phyloP scores from a whole-genome alignment of 2,113 vertebrate genomes.

The Taxidea taxus region DNA sequence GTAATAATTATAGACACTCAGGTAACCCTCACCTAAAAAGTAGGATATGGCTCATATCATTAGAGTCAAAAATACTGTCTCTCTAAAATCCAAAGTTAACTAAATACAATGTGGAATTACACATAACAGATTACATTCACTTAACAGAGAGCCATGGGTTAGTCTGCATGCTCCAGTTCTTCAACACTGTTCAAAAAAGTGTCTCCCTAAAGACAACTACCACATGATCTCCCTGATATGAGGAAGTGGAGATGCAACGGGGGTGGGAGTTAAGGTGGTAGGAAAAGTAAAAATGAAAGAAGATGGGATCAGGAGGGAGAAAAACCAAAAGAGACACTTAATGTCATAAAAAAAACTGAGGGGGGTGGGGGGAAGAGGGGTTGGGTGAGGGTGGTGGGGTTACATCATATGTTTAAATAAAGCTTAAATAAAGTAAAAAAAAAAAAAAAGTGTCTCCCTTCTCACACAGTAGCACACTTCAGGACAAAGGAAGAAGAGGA shows the following conservation, averaged over 20 bases:
- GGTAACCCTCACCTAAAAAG: background rate
- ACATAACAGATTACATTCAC: background rate
- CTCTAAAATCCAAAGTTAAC: constrained; percentile 4
- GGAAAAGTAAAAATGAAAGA: no score
- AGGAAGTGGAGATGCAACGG: no score
- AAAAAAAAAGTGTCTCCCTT: background rate
- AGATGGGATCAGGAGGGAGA: no score
- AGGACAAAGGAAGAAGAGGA: background rate
- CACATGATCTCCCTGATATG: no score
- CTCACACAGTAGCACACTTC: background rate
- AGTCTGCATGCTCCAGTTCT: background rate
- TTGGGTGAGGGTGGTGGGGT: no score
- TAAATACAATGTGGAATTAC: background rate
- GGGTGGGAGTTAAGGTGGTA: no score
- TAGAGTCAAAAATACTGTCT: background rate
- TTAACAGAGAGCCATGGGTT: background rate
- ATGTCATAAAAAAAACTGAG: no score
- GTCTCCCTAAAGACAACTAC: no score
- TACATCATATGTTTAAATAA: no score
- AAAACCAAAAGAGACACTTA: no score
- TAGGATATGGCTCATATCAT: background rate
- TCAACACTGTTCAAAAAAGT: background rate
- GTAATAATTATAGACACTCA: background rate
- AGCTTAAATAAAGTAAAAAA: no score
- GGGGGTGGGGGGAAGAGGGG: no score